Conservation (phyloP, 2,113 vertebrate species). For the Solenodon paradoxus region DNA sequence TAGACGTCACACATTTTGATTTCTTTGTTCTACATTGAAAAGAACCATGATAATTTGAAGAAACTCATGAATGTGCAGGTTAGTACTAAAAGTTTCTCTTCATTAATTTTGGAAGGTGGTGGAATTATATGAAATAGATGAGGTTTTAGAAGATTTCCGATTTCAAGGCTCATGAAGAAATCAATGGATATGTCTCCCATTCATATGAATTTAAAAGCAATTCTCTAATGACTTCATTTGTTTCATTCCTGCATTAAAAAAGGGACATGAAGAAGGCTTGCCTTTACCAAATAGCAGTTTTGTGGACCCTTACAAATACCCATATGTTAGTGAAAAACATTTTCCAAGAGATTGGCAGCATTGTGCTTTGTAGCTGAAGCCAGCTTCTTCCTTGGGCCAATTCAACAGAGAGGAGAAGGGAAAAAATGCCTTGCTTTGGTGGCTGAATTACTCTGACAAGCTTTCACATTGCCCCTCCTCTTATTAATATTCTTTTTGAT, state of each 20-base stretch:
- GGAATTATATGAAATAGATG: conserved; percentile 43
- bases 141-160: conserved; percentile 20
- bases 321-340: conserved; percentile 84
- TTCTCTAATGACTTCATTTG: conserved; percentile 50
- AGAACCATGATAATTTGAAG: conserved; percentile 42
- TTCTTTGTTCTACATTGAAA: background rate
- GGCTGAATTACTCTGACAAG: conserved; percentile 84
- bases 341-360: conserved; percentile 82
- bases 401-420: conserved; percentile 75
- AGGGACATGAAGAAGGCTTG: conserved; percentile 55
- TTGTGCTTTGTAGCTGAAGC: conserved; percentile 76
- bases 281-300: conserved; percentile 77
- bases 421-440: conserved; percentile 80
- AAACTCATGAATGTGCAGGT: background rate
- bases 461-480: conserved; percentile 84
- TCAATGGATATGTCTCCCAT: background rate
- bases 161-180: conserved; percentile 53
- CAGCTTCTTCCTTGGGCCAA: conserved; percentile 82
- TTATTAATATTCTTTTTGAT: conserved; percentile 91
- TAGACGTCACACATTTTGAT: conserved; percentile 14
- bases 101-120: conserved; percentile 25
- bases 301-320: conserved; percentile 80
- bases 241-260: conserved; percentile 65
- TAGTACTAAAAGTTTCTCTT: conserved; percentile 33
- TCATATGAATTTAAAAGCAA: conserved; percentile 68